phyloP scores from a whole-genome alignment of 2,888 invertebrate genomes.

The Bellardia pandia region DNA sequence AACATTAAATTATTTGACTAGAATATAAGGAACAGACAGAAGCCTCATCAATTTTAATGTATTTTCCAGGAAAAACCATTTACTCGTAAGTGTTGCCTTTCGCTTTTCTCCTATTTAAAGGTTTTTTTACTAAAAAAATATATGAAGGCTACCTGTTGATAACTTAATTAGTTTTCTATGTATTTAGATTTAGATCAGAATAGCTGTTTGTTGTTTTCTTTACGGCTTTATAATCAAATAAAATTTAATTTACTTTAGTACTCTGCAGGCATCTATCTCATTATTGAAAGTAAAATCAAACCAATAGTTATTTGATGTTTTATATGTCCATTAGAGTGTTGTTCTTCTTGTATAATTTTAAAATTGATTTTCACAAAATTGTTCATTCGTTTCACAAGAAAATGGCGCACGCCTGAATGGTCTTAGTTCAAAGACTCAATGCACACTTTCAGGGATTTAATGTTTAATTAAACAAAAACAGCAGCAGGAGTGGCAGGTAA shows the following conservation, averaged over 20 bases:
- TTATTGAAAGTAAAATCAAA: background rate
- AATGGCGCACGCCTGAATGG: background rate
- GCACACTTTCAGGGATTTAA: too few species aligned
- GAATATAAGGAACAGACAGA: background rate
- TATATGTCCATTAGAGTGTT: background rate
- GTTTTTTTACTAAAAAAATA: too few species aligned
- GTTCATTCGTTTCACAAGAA: constrained; percentile 4
- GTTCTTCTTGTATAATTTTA: background rate
- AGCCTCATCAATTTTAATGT: background rate
- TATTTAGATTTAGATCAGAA: background rate
- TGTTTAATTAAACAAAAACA: too few species aligned
- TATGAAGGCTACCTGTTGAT: constrained; percentile 7
- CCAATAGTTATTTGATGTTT: background rate
- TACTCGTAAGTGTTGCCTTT: too few species aligned
- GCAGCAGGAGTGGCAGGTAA: too few species aligned
- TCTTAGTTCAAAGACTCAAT: too few species aligned
- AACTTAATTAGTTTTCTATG: constrained; percentile 13
- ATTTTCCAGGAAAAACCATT: background rate
- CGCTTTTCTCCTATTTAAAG: too few species aligned
- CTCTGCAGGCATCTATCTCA: background rate
- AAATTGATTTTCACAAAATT: constrained; percentile 7
- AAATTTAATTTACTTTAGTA: constrained; percentile 24
- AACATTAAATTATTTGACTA: background rate
- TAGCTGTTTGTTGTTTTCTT: background rate
- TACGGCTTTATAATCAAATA: constrained; percentile 7